Base-by-base conservation (phyloP, 2,113 vertebrate genomes). In the Prionailurus bengalensis region DNA sequence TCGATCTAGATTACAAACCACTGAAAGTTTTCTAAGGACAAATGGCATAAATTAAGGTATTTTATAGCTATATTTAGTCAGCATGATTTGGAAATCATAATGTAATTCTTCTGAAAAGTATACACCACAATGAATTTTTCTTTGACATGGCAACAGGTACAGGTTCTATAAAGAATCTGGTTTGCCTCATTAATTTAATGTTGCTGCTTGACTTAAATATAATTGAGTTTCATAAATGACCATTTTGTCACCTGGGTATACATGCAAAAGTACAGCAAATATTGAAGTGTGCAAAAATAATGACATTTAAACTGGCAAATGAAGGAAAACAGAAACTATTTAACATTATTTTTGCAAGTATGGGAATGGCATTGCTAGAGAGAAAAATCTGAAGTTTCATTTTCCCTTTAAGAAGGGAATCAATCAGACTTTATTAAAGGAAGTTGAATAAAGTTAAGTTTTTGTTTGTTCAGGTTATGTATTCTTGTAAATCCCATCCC, bases 51-150 rank as follows among this genome's bases (percentile, higher is more conserved):
- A 93, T 89, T 61, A 88, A 78, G 45, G 65, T 13, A 53, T 73
- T 93, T 97, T 74, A 86, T 21, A 76, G 12, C 21, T 87, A 80
- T 36, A 36, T 61, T 71, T 51, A 95, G 27, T 63, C 73, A 97
- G 71, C 53, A 89, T 66, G 73, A 70, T 93, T 96, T 92, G 8
- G 7, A 90, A 83, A 86, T 78, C 39, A 86, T 5, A 92, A 53
- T 61, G 25, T 0, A 63, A 78, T 63, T 89, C 15, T 82, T 89
- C 31, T 42, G 36, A 94, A 95, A 92, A 42, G 74, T 55, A 96
- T 66, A 87, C 84, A 86, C 6, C 68, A 86, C 27, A 2, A 36
- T 23, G 5, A 16, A 6, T 53, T 87, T 78, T 79, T 48, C 51
- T 82, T 70, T 78, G 14, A 76, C 55, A 61, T 55, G 16, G 66